Evolutionary conservation across 2,113 vertebrate genomes (phyloP), one percentile per base, ranked within the genome.

Genomic region (Gorsachius goisagi): DNA sequence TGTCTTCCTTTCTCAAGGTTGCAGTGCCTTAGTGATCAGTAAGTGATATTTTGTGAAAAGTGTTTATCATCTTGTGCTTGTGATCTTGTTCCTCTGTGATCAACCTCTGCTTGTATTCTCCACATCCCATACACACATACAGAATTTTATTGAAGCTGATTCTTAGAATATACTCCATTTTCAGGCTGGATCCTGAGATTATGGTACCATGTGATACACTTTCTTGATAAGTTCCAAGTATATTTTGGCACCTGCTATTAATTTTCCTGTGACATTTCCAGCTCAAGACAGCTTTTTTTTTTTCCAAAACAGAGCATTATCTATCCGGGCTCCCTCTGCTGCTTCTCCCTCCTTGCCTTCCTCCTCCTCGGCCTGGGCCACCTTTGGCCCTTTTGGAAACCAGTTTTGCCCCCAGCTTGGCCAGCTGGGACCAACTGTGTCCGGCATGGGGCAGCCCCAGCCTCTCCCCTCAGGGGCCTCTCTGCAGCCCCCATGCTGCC

Each of bases 81-180:
- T 24, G 30, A 56, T 32, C 55, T 62, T 0, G 0, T 37, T 23
- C 16, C 47, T n/a, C 53, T 76, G 23, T 28, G 41, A 52, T 45
- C 58, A 89, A 2, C 9, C 7, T 58, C 55, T 80, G 24, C 26
- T 41, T 49, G 13, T 37, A 32, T 12, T 76, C 71, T 83, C 53
- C 35, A 30, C 9, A 45, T 35, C 8, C 49, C 26, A 20, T 2
- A 20, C 7, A 47, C 28, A 53, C 5, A 3, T 0, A 27, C 13
- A 62, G 33, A 93, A 26, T 45, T 87, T 73, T 17, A 50, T 3
- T 55, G 69, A 84, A 73, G 39, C 10, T 44, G 21, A 30, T 41
- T 87, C 68, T 69, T 56, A 74, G 21, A 58, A 71, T 15, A n/a
- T 7, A 23, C 13, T 41, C 32, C 5, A 22, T 67, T 47, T 85